Evolutionary conservation across 2,888 invertebrate species (phyloP).

Genomic region (Hedya salicella): DNA sequence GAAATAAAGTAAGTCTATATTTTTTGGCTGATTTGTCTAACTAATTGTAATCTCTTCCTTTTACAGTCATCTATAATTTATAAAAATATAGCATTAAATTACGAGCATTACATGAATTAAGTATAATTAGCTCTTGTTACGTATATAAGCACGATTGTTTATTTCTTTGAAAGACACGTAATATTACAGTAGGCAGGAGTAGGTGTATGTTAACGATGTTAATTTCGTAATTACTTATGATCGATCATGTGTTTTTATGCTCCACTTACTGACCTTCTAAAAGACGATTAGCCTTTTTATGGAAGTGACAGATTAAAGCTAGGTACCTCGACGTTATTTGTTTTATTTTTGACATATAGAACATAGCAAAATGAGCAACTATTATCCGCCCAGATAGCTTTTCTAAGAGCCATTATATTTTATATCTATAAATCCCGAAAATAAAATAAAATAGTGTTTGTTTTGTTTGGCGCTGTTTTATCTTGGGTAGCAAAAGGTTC

Average conservation of each 20-base stretch:
- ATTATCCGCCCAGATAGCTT: no score
- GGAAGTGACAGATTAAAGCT: constrained; percentile 13
- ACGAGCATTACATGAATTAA: no score
- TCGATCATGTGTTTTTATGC: constrained; percentile 36
- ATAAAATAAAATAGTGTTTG: no score
- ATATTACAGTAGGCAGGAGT: constrained; percentile 25
- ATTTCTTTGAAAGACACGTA: neutral
- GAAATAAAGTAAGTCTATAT: neutral
- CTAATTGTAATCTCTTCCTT: constrained; percentile 1
- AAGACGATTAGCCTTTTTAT: constrained; percentile 28
- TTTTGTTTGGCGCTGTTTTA: no score
- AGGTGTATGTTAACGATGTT: constrained; percentile 21
- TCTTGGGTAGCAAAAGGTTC: no score
- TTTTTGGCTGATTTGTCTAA: neutral
- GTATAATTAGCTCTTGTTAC: no score
- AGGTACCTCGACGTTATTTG: no score
- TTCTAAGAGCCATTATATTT: no score
- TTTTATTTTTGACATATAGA: neutral
- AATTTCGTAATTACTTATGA: constrained; percentile 19
- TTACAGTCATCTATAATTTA: neutral
- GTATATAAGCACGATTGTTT: neutral
- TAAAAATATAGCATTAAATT: no score
- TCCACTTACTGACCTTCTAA: constrained; percentile 34
- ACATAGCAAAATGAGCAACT: neutral
- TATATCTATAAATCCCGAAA: no score